phyloP scores from a whole-genome alignment of 1,140 invertebrate species.

The Bactericera cockerelli region DNA sequence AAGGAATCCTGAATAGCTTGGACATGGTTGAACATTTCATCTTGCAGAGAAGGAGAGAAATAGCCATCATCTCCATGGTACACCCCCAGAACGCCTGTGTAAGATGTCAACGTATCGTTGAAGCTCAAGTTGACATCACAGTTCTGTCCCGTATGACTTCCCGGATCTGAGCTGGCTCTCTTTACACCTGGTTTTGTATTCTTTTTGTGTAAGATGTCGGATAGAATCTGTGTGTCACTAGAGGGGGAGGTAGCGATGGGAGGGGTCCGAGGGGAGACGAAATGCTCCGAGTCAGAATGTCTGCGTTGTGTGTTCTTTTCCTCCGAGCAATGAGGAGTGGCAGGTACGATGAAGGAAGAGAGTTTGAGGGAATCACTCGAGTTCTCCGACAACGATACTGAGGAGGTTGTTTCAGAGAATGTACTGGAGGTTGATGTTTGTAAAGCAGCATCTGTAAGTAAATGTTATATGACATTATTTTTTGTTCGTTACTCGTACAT shows the following conservation, averaged over 20 bases:
- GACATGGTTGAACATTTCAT: slow-evolving; percentile 60
- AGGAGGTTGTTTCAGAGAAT: neutral
- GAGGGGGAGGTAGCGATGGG: slow-evolving; percentile 29
- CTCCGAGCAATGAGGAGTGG: neutral
- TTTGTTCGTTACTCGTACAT: too few relatives aligned
- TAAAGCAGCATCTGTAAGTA: neutral
- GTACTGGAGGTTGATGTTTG: neutral
- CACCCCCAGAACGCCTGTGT: neutral
- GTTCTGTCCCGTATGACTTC: slow-evolving; percentile 17
- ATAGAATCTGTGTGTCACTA: neutral
- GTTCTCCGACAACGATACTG: neutral
- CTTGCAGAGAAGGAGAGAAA: slow-evolving; percentile 52
- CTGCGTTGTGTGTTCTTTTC: slow-evolving; percentile 26
- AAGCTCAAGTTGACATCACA: neutral
- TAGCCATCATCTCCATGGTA: slow-evolving; percentile 43
- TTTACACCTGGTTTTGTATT: slow-evolving; percentile 17
- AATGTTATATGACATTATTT: too few relatives aligned
- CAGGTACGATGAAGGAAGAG: slow-evolving; percentile 13
- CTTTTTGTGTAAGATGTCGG: slow-evolving; percentile 7
- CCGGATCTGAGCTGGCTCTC: slow-evolving; percentile 22
- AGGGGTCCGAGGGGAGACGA: slow-evolving; percentile 38
- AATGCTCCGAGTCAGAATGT: slow-evolving; percentile 46
- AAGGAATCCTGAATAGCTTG: slow-evolving; percentile 44
- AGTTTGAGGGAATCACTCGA: slow-evolving; percentile 8
- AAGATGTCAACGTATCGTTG: neutral